Base-by-base conservation (phyloP, 2,888 invertebrate species). In the Linyphia triangularis region DNA sequence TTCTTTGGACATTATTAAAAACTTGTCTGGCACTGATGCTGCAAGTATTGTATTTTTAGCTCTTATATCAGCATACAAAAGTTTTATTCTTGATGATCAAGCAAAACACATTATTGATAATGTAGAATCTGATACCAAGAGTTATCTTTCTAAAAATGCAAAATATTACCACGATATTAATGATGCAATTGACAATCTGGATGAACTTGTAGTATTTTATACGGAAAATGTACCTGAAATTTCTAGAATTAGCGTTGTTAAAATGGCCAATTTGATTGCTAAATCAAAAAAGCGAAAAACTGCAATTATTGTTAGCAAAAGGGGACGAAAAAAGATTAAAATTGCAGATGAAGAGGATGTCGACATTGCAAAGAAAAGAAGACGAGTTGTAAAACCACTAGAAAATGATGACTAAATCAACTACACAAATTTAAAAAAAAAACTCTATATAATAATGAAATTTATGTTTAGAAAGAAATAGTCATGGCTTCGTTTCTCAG, bases 141-240 rank as follows among this genome's bases (percentile, higher is more conserved):
- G 30, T 33, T 75, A 75, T 33, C 57, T 75, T 2, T 33, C 30
- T 1, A 75, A 75, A 75, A 75, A 75, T 75, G 59, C 75, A 19
- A n/a, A 30, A 9, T 75, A 57, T 75, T 75, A 75, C 33, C 7
- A 28, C 7, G 75, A 75, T 33, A 75, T 75, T 59, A 22, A 4
- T 9, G 30, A n/a, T 9, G n/a, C 59, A 0, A 0, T 75, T 1
- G 13, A 75, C 16, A 30, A 59, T 2, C 3, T 75, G 4, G 22
- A 75, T 1, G 33, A 33, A 22, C 7, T 75, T 2, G 13, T 59
- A 1, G 22, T 33, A 1, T 75, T 59, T 59, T 75, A 75, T 9
- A 9, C 19, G 13, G 13, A 13, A 9, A n/a, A 24, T 37, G 30
- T 75, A 0, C 19, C 28, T 33, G 7, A 75, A 19, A 30, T 61